Evolutionary conservation across 2,888 invertebrate genomes (phyloP), one percentile per base, ranked within the genome.

Genomic region (Pristionchus fissidentatus): DNA sequence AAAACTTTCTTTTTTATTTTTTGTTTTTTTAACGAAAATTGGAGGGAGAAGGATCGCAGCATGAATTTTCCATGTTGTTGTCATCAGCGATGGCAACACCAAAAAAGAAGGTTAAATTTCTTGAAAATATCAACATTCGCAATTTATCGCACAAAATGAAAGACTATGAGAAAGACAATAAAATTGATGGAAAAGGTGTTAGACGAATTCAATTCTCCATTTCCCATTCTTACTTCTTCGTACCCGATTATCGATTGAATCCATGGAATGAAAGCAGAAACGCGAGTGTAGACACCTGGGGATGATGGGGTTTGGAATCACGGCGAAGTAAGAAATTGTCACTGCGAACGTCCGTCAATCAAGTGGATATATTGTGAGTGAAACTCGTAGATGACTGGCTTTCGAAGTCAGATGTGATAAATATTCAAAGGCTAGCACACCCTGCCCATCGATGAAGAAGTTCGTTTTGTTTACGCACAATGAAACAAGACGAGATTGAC

Each of bases 211-310:
- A 19, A 19, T 3, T 66, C 26, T 1, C 57, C 57, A n/a, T 57
- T 10, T 26, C 57, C 0, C 5, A 38, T 26, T 13, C 41, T 29
- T 22, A 46, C 15, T 41, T 75, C 75, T 26, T 75, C 46, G 29
- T 75, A 75, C 32, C 79, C 79, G 43, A 79, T 49, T 1, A 79
- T 57, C 13, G 79, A 79, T 38, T 81, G 41, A 32, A 81, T 81
- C 80, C 80, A 81, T 19, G 80, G 80, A 62, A 81, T 32, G 35
- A 62, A 81, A 1, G 80, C 8, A 0, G 80, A 81, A 26, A 81
- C 80, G 0, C 80, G 60, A 2, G 80, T 81, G 62, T 81, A 81
- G 19, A 81, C 80, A 1, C 80, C 80, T 81, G 29, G n/a, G n/a
- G n/a, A 4, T 3, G 35, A 22, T 38, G 75, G 26, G 3, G 43